Percentiles rank a stretch among this genome's conserved stretches.
Conservation (phyloP, 2,888 invertebrate species). For the Drosophila austrosaltans region DNA sequence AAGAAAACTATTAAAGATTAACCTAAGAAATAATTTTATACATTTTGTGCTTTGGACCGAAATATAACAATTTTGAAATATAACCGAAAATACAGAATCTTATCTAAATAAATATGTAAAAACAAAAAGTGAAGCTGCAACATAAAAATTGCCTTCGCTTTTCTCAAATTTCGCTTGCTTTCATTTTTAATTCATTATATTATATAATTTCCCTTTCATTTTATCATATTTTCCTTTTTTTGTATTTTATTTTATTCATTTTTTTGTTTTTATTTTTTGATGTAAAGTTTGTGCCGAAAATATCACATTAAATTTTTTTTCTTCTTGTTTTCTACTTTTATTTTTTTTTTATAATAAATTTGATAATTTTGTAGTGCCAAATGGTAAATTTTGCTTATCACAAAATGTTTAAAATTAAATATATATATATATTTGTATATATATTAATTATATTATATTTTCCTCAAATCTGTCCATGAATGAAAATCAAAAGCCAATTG, state of each 20-base stretch:
- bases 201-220: constrained; percentile 23
- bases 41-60: constrained; percentile 80
- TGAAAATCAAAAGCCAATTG: constrained; percentile 39
- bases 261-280: constrained; percentile 42
- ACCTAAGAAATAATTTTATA: constrained; percentile 70
- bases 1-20: constrained; percentile 24
- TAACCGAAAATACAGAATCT: constrained; percentile 43
- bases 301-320: constrained; percentile 76
- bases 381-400: constrained; percentile 81
- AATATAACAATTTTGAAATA: constrained; percentile 78
- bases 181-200: not conserved
- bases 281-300: constrained; percentile 81
- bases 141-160: constrained; percentile 51
- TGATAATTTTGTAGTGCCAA: constrained; percentile 60
- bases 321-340: constrained; percentile 39
- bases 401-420: constrained; percentile 81
- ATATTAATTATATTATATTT: constrained; percentile 37
- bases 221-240: constrained; percentile 29
- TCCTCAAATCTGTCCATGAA: constrained; percentile 5
- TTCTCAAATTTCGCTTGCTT: constrained; percentile 37
- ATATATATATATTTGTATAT: not conserved
- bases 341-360: constrained; percentile 31
- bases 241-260: constrained; percentile 36
- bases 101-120: constrained; percentile 58
- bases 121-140: constrained; percentile 40